These are phyloP conservation scores for Ataeniobius toweri DNA, from an alignment of 2,797 vertebrate genomes.

Conservation along the genomic window DNA sequence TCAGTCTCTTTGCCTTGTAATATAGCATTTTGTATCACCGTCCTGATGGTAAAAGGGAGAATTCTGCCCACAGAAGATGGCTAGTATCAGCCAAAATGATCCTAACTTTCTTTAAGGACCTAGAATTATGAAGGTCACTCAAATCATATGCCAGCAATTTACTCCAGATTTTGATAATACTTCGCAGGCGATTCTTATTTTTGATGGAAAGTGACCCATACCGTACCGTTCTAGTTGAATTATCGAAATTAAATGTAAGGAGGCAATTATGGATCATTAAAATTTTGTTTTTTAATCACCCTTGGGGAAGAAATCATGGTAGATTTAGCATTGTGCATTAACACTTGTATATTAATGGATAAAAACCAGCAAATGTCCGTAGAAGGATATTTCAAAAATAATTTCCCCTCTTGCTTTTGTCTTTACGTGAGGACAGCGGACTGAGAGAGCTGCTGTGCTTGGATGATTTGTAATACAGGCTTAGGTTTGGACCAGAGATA, in stretches of 20 bases:
- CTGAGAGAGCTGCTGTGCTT: conserved; percentile 12
- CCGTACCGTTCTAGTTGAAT: background rate
- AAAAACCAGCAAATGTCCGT: conserved; percentile 3
- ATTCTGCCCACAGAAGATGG: too few species aligned
- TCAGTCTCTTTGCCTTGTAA: too few species aligned
- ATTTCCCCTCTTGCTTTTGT: background rate
- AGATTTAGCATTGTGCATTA: conserved; percentile 7
- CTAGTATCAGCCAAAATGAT: too few species aligned
- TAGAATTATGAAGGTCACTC: too few species aligned
- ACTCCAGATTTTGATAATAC: too few species aligned
- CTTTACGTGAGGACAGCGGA: conserved; percentile 11
- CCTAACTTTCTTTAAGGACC: too few species aligned
- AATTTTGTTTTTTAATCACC: background rate
- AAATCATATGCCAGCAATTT: too few species aligned
- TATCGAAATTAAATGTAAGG: background rate
- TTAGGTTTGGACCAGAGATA: conserved; percentile 22
- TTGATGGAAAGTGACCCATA: too few species aligned
- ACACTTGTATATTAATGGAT: background rate
- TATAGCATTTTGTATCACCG: too few species aligned
- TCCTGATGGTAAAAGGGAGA: too few species aligned
- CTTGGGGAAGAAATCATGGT: background rate
- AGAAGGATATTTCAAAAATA: background rate
- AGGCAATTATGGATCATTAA: background rate
- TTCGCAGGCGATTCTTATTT: too few species aligned
- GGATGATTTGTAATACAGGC: conserved; percentile 18